A percentile compares a stretch with the other conserved stretches of the same genome.
Conservation (phyloP, 1,140 invertebrate genomes). For the Hylaeus volcanicus region DNA sequence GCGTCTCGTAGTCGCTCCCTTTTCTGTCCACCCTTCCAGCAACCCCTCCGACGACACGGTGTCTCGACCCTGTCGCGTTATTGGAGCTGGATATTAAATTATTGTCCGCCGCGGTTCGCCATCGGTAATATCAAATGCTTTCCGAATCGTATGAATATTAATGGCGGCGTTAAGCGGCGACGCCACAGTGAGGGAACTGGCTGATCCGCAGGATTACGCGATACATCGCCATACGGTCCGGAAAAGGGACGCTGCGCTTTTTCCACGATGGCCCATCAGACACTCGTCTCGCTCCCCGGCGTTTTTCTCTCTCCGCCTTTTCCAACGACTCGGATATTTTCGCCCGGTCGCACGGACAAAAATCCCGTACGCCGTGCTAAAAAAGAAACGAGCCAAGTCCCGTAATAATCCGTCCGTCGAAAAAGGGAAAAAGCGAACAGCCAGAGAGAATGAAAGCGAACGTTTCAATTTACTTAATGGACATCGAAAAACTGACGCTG, state of each 20-base stretch:
- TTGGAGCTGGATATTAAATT: slow-evolving; percentile 55
- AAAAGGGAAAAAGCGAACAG: neutral
- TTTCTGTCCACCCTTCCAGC: slow-evolving; percentile 1
- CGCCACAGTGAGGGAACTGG: neutral
- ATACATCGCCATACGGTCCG: slow-evolving; percentile 25
- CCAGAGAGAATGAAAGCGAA: neutral
- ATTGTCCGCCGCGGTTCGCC: slow-evolving; percentile 42
- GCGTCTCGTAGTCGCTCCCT: slow-evolving; percentile 16
- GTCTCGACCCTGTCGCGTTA: slow-evolving; percentile 33
- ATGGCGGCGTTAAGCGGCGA: slow-evolving; percentile 41
- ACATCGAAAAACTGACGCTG: slow-evolving; percentile 11
- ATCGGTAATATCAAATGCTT: slow-evolving; percentile 49
- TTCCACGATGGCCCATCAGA: neutral
- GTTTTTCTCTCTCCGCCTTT: neutral
- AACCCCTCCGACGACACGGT: neutral
- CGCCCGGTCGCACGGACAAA: neutral
- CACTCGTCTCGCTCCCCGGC: too few relatives aligned
- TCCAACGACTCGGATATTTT: neutral
- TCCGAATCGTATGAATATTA: slow-evolving; percentile 61
- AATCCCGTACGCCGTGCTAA: neutral
- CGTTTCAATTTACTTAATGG: slow-evolving; percentile 16
- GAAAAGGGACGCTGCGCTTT: neutral
- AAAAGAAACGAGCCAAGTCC: neutral
- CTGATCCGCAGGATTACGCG: slow-evolving; percentile 37
- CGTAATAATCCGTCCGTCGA: neutral